Evolutionary conservation across 2,888 invertebrate species (phyloP), one percentile per base, ranked within the genome.

Genomic region (Mesochorus sp.): DNA sequence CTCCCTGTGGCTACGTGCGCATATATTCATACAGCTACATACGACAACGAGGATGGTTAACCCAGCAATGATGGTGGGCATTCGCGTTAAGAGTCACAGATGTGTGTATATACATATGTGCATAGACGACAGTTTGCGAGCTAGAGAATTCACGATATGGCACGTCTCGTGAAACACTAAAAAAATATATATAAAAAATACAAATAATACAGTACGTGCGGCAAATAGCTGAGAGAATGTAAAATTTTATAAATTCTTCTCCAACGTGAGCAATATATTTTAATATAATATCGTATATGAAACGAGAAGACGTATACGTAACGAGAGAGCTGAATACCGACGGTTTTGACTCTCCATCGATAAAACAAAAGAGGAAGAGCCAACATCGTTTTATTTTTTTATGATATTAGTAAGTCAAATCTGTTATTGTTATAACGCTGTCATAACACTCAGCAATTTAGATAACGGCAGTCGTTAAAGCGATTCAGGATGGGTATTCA

Each of bases 111-210:
- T 37, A 62, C 14, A 39, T 55, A 75, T 64, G 64, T 31, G 42
- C n/a, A n/a, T n/a, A 4, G 39, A 17, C 24, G 47, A 57, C 39
- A 49, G 44, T 49, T 66, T 37, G 17, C 47, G 76, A 71, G 71
- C 39, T 59, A 26, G 44, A 66, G 57, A 76, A 64, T 71, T 34
- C 59, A 57, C 44, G 71, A 76, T 76, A 76, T 42, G 76, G 76
- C 76, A 76, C 76, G 76, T 71, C 76, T 66, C 76, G 66, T 53
- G 26, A 62, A 76, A 53, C 17, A 14, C 21, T 19, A 14, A 53
- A 59, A 19, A 57, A 64, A 66, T 64, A 28, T 24, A 14, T 31
- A 21, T 19, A 53, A 59, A 19, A 57, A 64, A 66, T 64, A 28
- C 31, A 37, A 37, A 42, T 39, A 19, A 47, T 14, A 57, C 57